A percentile compares a stretch with the other conserved stretches of the same genome.
These are phyloP conservation scores for Channa argus DNA, from an alignment of 2,113 vertebrate species.

Conservation along the genomic window DNA sequence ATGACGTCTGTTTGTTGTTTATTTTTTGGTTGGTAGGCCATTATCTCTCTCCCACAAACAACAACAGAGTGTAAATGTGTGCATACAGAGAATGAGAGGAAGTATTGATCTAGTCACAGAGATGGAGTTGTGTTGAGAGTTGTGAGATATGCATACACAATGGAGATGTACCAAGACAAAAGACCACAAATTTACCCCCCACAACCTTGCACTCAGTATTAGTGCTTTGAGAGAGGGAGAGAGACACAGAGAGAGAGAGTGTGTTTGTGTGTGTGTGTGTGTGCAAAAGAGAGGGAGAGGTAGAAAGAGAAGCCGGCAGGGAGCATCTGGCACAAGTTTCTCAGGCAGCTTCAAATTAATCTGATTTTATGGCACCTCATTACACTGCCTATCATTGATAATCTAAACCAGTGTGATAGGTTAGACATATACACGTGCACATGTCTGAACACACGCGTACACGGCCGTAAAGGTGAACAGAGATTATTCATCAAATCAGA, in stretches of 20 bases:
- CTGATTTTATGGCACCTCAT: conserved; percentile 79
- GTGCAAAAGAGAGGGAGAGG: conserved; percentile 6
- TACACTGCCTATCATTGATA: conserved; percentile 76
- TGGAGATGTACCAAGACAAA: conserved; percentile 52
- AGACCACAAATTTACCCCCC: conserved; percentile 11
- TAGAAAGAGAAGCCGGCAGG: conserved; percentile 54
- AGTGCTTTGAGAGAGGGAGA: background rate
- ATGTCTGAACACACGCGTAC: background rate
- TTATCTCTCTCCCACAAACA: conserved; percentile 14
- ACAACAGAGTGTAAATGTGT: conserved; percentile 17
- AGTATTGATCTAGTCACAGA: conserved; percentile 52
- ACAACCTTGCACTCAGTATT: background rate
- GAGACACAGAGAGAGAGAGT: no score
- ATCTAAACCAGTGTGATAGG: conserved; percentile 71
- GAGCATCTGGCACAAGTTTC: conserved; percentile 75
- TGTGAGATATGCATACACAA: conserved; percentile 46
- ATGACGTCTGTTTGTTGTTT: background rate
- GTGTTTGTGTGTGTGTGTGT: background rate
- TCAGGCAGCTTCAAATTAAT: conserved; percentile 71
- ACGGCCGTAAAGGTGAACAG: background rate
- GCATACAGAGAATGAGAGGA: conserved; percentile 27
- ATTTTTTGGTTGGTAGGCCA: background rate
- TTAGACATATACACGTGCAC: conserved; percentile 23
- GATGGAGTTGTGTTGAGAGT: conserved; percentile 54
- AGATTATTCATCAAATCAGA: conserved; percentile 46